Base-by-base conservation (phyloP, 2,113 vertebrate species). In the Scalopus aquaticus region DNA sequence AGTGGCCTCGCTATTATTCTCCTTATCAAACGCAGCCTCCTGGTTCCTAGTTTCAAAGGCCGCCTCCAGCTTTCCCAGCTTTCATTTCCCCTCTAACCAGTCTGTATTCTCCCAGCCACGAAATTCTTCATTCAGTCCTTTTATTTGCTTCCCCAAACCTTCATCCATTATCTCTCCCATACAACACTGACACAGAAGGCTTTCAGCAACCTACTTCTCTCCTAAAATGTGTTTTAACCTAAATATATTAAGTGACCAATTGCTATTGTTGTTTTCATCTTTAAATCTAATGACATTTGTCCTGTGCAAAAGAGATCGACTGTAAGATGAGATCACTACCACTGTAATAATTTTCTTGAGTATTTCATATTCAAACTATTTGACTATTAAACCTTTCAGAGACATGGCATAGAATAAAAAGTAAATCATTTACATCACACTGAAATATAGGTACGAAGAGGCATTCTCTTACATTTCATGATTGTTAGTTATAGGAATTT, bases 11-110 rank as follows among this genome's bases (percentile, higher is more conserved):
- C 26, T 16, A 32, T 67, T 87, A 37, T 86, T 79, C 88, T 74
- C 77, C 87, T 95, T 93, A 95, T 94, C 93, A 62, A 82, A 42
- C 13, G 20, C 76, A 94, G 82, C 83, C 64, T 86, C 78, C 64
- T 10, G 1, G 0, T 42, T 74, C 83, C 58, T 3, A 16, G 76
- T 82, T 96, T 95, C 95, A 96, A 96, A 97, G 94, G 65, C 79
- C 54, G 35, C 95, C 91, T 91, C 89, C 82, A 39, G 95, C 26
- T 72, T 95, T 93, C 86, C 83, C 70, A 96, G 89, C 35, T n/a
- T 83, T 77, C 64, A 51, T 58, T 93, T 93, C 76, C 91, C 95
- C 67, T 44, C 73, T 51, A 19, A 17, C 26, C 54, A 70, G 42
- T 79, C 73, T 89, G 28, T 37, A n/a, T 80, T 92, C 91, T 73